phyloP scores from a whole-genome alignment of 2,797 vertebrate species.

The Leptatherina wallacei region DNA sequence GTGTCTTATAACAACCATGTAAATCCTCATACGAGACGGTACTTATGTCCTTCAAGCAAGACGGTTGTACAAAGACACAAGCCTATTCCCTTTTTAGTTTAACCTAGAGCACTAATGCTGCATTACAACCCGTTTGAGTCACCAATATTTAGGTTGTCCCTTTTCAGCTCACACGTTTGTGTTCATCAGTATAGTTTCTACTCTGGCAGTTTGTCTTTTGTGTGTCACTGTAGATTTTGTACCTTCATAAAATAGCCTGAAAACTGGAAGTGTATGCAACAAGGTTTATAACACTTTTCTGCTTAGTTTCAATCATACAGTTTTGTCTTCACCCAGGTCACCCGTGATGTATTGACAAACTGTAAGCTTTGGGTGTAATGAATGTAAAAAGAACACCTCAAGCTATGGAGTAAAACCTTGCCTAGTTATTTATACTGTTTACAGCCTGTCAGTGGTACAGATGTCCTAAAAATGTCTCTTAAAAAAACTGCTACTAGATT shows the following conservation, averaged over 20 bases:
- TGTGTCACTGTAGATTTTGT: conserved; percentile 39
- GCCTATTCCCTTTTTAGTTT: conserved; percentile 10
- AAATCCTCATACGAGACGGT: conserved; percentile 62
- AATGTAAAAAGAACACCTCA: conserved; percentile 60
- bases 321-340: conserved; percentile 19
- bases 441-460: conserved; percentile 62
- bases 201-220: conserved; percentile 19
- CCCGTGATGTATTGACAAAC: conserved; percentile 22
- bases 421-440: conserved; percentile 64
- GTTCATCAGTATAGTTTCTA: conserved; percentile 39
- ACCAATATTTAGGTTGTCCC: not conserved
- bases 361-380: conserved; percentile 35
- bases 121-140: conserved; percentile 15
- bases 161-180: conserved; percentile 30
- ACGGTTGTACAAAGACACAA: conserved; percentile 7
- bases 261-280: conserved; percentile 16
- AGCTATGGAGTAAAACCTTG: conserved; percentile 35
- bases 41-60: conserved; percentile 23
- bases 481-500: conserved; percentile 23
- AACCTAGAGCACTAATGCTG: conserved; percentile 27
- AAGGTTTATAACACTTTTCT: conserved; percentile 11
- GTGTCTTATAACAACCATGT: conserved; percentile 78
- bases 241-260: conserved; percentile 26
- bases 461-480: conserved; percentile 33
- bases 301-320: conserved; percentile 6